Evolutionary conservation across 1,140 invertebrate genomes (phyloP).

Genomic region (Apis florea): DNA sequence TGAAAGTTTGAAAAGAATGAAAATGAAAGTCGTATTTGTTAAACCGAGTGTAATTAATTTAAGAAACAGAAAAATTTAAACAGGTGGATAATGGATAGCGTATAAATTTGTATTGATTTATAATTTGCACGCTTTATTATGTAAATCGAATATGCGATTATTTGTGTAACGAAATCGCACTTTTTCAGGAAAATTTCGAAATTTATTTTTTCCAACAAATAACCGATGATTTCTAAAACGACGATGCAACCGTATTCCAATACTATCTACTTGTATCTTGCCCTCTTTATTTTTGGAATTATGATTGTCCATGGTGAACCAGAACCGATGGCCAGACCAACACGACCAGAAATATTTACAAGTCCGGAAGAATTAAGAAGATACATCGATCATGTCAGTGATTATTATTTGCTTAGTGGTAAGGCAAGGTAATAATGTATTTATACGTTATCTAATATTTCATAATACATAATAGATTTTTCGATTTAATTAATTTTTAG

Average conservation of each 20-base stretch:
- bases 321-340: conserved; percentile 75
- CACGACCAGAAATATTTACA: conserved; percentile 79
- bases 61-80: not conserved
- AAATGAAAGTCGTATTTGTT: not conserved
- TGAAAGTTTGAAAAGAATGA: not conserved
- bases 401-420: conserved; percentile 82
- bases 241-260: conserved; percentile 16
- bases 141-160: not conserved
- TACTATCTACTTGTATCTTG: not conserved
- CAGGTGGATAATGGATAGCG: not conserved
- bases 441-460: not conserved
- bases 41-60: not conserved
- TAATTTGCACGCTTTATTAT: not conserved
- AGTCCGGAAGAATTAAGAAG: conserved; percentile 79
- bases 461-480: not conserved
- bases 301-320: conserved; percentile 50
- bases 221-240: not conserved
- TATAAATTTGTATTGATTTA: not conserved
- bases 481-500: not conserved
- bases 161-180: not conserved
- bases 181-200: not conserved
- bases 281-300: conserved; percentile 22
- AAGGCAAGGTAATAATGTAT: conserved; percentile 78
- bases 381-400: conserved; percentile 81
- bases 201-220: conserved; percentile 4